Base-by-base conservation (phyloP, 2,113 vertebrate species). In the Entomyzon cyanotis region DNA sequence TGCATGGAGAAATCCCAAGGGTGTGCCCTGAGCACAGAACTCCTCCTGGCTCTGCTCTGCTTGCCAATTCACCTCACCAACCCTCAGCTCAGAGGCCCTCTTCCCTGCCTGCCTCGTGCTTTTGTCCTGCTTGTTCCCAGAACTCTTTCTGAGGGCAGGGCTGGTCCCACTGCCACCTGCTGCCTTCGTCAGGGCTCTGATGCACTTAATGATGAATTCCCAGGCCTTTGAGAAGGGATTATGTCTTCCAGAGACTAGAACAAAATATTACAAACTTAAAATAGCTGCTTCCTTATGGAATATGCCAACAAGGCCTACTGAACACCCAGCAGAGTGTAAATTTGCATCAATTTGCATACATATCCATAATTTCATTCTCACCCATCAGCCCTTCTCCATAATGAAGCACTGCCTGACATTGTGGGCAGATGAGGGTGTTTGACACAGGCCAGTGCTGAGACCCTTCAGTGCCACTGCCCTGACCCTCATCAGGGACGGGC, bases 261-360 rank as follows among this genome's bases (percentile, higher is more conserved):
- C 71, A 92, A 92, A 95, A 82, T 64, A 94, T 41, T 82, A 93
- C 88, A 93, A 89, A 86, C 89, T 84, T 92, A 93, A 94, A 93
- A 95, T 96, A 94, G 87, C 95, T 93, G 44, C 84, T 86, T 90
- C 90, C 90, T 92, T 92, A 80, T 75, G 76, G 93, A 90, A 91
- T 87, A 95, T 47, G 78, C 87, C 89, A 93, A 94, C 63, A 42
- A 79, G 69, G 77, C 70, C 75, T 83, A 62, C 87, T 83, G 94
- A 90, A 95, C 84, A 89, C 83, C 74, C 88, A 90, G 79, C 0
- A 87, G 94, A 82, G 75, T 44, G 87, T 44, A 71, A 94, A 87
- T 93, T 85, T 95, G 67, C 91, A 95, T 92, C 56, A 8, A 93
- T 94, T 67, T 96, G 52, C 90, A 96, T 89, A 19, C 44, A 90